Conservation (phyloP, 1,140 invertebrate genomes). For the Trypoxylus dichotomus region DNA sequence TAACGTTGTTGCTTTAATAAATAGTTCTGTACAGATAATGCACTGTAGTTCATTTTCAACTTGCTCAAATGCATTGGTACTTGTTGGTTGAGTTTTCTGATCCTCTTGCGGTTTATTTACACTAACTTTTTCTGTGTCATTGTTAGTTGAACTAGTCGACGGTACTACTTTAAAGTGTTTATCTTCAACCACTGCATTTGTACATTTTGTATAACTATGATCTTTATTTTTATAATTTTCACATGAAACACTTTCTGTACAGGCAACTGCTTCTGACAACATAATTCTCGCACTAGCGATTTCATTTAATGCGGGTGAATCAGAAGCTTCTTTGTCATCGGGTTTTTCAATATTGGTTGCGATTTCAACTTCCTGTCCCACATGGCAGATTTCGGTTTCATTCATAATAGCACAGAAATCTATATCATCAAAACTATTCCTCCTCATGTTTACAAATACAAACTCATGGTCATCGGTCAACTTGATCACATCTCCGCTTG, state of each 20-base stretch:
- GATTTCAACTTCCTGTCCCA: neutral
- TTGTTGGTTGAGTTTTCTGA: neutral
- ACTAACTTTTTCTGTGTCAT: neutral
- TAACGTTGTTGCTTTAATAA: conserved; percentile 69
- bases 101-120: neutral
- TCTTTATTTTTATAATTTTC: neutral
- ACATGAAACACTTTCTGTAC: too few species aligned
- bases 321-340: neutral
- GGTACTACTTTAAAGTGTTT: neutral
- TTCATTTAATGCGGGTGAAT: neutral
- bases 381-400: neutral
- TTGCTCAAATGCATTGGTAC: conserved; percentile 50
- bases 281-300: neutral
- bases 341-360: neutral
- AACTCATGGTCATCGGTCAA: neutral
- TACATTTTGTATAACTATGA: neutral
- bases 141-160: neutral
- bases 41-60: conserved; percentile 78
- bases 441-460: neutral
- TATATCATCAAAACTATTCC: neutral
- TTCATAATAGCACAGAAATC: neutral
- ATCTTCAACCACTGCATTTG: neutral
- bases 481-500: neutral
- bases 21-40: conserved; percentile 77
- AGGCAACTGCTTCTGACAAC: neutral